Evolutionary conservation across 64 coral and sea anemone genomes (phyloP).

Genomic region (Montipora efflorescens): DNA sequence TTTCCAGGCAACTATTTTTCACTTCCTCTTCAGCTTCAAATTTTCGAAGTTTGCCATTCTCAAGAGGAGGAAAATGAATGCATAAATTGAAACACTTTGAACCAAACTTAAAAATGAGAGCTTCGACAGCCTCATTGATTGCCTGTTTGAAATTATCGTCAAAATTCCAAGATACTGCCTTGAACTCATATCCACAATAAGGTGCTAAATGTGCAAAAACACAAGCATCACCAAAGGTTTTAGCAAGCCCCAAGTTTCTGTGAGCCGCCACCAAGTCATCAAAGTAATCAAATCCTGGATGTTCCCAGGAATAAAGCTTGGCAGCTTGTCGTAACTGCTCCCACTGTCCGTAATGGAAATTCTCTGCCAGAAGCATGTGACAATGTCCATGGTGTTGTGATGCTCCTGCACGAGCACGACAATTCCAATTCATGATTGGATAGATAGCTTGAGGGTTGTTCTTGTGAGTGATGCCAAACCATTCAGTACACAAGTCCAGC

Average conservation of each 20-base stretch:
- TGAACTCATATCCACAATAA: slow-evolving; percentile 84
- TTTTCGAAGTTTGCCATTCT: slow-evolving; percentile 66
- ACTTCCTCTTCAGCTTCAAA: neutral
- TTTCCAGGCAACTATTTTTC: slow-evolving; percentile 26
- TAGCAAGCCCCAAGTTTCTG: slow-evolving; percentile 52
- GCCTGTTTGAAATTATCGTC: slow-evolving; percentile 76
- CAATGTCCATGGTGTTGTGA: slow-evolving; percentile 83
- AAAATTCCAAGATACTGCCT: slow-evolving; percentile 78
- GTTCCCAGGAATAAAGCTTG: slow-evolving; percentile 54
- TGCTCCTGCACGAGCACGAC: slow-evolving; percentile 71
- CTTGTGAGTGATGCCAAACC: slow-evolving; percentile 80
- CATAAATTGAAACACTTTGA: slow-evolving; percentile 73
- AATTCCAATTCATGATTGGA: slow-evolving; percentile 79
- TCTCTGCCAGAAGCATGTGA: slow-evolving; percentile 70
- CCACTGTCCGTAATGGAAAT: slow-evolving; percentile 84
- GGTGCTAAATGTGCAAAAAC: slow-evolving; percentile 66
- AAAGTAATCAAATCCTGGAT: slow-evolving; percentile 73
- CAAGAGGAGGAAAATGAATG: slow-evolving; percentile 79
- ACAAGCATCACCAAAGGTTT: slow-evolving; percentile 61
- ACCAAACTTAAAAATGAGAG: slow-evolving; percentile 49
- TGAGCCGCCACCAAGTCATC: slow-evolving; percentile 71
- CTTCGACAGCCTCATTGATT: slow-evolving; percentile 54
- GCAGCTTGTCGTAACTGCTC: slow-evolving; percentile 56
- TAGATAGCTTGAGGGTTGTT: slow-evolving; percentile 60
- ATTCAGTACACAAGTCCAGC: slow-evolving; percentile 55